Evolutionary conservation across 2,888 invertebrate genomes (phyloP), one percentile per base, ranked within the genome.

Genomic region (Ecliptopera silaceata): DNA sequence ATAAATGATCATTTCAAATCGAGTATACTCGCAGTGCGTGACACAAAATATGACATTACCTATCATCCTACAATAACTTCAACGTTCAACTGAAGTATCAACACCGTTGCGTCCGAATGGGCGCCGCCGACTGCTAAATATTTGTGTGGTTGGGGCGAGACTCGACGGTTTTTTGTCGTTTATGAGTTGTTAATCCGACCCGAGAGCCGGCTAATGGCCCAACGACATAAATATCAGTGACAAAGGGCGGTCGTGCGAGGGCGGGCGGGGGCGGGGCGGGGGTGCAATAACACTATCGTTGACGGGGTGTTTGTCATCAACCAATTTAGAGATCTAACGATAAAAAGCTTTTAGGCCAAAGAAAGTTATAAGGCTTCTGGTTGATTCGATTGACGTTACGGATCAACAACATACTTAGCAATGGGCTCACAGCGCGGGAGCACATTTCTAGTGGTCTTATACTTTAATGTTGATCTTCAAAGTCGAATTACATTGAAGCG

Each of bases 51-150:
- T 39, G 48, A 13, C 48, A 20, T 45, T 31, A 34, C 26, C n/a
- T 26, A 54, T 22, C n/a, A n/a, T n/a, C n/a, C n/a, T n/a, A n/a
- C 4, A 26, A 26, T 8, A 8, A 6, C 26, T 8, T 26, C 6
- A 26, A 8, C 26, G 10, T 5, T 4, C 26, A 26, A 26, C 6
- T 8, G 34, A 44, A 57, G 61, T 50, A 60, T 68, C 44, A 48
- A 52, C 13, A 22, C 60, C 53, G 57, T 52, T 45, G 41, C 32
- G 39, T 10, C 36, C n/a, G 22, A 15, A 31, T 8, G 18, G 8
- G 34, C 11, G 34, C 49, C 39, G 56, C 55, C 56, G 55, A 77
- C 76, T 77, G 81, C 81, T 75, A 80, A 82, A 78, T 75, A 71
- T 72, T 69, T 66, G 63, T 57, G 67, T 31, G 47, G 36, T 44